Evolutionary conservation across 2,797 vertebrate species (phyloP).

Genomic region (Danionella dracula): DNA sequence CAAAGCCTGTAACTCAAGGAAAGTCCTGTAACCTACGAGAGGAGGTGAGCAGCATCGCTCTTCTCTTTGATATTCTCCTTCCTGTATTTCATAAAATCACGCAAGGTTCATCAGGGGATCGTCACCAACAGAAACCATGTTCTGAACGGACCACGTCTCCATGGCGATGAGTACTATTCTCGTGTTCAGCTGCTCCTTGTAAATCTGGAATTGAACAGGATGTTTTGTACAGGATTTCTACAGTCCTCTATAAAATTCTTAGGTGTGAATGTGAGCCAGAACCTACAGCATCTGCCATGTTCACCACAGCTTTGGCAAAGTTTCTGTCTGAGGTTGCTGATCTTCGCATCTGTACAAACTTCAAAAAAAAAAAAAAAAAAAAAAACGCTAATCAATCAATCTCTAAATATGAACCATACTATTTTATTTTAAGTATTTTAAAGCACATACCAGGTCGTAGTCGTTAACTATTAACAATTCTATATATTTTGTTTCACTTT

Average conservation of each 20-base stretch:
- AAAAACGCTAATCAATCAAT: background rate
- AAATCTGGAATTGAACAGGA: slow-evolving; percentile 73
- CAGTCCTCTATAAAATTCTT: background rate
- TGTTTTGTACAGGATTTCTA: background rate
- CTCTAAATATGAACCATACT: too few relatives aligned
- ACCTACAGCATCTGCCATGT: slow-evolving; percentile 85
- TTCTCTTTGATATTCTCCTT: slow-evolving; percentile 79
- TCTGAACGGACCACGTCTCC: slow-evolving; percentile 91
- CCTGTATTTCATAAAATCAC: slow-evolving; percentile 90
- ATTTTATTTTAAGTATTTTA: too few relatives aligned
- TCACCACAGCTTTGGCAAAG: slow-evolving; percentile 95
- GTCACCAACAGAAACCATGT: slow-evolving; percentile 80
- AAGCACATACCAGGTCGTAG: slow-evolving; percentile 78
- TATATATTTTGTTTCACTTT: slow-evolving; percentile 95
- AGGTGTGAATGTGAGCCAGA: background rate
- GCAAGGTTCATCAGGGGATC: slow-evolving; percentile 88
- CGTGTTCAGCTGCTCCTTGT: slow-evolving; percentile 96
- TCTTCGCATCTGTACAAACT: slow-evolving; percentile 85
- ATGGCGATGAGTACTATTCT: slow-evolving; percentile 93
- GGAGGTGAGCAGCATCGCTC: slow-evolving; percentile 86
- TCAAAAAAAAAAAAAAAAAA: background rate
- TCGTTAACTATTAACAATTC: slow-evolving; percentile 94
- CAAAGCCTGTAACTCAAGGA: too few relatives aligned
- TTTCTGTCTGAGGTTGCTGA: slow-evolving; percentile 83
- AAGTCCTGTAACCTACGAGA: slow-evolving; percentile 87